Conservation (phyloP, 2,888 invertebrate genomes). For the Cataglyphis livida region DNA sequence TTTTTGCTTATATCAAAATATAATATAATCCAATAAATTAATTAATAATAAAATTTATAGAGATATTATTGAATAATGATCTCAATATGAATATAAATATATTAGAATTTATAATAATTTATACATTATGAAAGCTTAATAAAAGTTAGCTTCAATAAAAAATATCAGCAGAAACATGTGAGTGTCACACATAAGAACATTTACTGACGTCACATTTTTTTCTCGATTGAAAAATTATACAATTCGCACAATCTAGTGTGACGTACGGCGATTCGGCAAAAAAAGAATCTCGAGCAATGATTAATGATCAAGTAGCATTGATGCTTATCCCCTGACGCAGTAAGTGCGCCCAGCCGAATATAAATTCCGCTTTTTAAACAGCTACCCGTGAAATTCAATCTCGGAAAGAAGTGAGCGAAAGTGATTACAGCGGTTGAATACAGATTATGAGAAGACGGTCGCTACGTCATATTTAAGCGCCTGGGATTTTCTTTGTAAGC, state of each 20-base stretch:
- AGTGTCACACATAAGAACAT: not conserved
- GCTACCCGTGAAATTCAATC: conserved; percentile 60
- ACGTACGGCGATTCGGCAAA: conserved; percentile 29
- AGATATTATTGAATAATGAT: not conserved
- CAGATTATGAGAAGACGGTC: conserved; percentile 58
- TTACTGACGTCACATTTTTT: conserved; percentile 52
- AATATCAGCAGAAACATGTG: conserved; percentile 1
- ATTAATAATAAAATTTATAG: not conserved
- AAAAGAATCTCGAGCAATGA: conserved; percentile 62
- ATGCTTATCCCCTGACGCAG: conserved; percentile 52
- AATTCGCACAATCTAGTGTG: conserved; percentile 50
- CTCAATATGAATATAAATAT: not conserved
- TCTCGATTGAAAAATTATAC: conserved; percentile 63
- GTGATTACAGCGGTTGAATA: conserved; percentile 64
- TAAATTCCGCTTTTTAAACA: conserved; percentile 67
- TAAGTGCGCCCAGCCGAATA: conserved; percentile 59
- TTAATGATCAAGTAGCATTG: conserved; percentile 65
- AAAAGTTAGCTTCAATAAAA: not conserved
- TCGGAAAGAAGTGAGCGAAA: conserved; percentile 57
- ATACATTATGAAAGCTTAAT: conserved; percentile 20
- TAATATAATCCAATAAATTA: not conserved
- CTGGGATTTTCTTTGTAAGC: conserved; percentile 57
- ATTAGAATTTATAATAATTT: not conserved
- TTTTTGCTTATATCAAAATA: not conserved
- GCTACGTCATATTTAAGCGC: conserved; percentile 54